Conservation (phyloP, 30 jellyfish, hydroid and myxozoan genomes). For the Turritopsis rubra region DNA sequence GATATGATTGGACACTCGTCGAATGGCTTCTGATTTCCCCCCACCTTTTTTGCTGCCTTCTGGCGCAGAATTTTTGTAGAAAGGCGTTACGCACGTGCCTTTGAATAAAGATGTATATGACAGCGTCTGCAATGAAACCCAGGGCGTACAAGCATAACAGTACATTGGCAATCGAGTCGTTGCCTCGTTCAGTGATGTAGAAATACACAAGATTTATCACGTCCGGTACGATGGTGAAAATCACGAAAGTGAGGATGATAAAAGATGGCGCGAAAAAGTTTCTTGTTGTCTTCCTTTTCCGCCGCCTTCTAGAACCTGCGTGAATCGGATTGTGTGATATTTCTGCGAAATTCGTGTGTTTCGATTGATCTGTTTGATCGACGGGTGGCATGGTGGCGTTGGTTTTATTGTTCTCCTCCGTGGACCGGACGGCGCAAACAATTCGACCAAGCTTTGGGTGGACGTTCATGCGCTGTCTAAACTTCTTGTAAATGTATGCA, state of each 20-base stretch:
- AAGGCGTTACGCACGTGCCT: constrained; percentile 3
- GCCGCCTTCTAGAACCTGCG: not conserved
- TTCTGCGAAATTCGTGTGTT: not conserved
- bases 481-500: constrained; percentile 16
- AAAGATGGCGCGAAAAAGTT: constrained; percentile 34
- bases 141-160: constrained; percentile 20
- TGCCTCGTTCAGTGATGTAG: constrained; percentile 7
- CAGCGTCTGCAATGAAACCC: constrained; percentile 27
- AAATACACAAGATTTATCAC: not conserved
- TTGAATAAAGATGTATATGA: constrained; percentile 19
- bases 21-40: not conserved
- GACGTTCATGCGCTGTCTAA: not conserved
- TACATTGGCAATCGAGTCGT: not conserved
- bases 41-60: constrained; percentile 9
- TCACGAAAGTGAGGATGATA: constrained; percentile 19
- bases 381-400: not conserved
- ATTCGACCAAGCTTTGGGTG: not conserved
- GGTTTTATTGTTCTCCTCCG: not conserved
- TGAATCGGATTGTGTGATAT: not conserved
- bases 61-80: not conserved
- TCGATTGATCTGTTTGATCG: not conserved
- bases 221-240: constrained; percentile 17
- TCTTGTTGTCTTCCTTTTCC: not conserved
- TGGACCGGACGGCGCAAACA: not conserved
- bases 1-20: not conserved